Conservation (phyloP, 2,797 vertebrate species). For the Cyclopterus lumpus region DNA sequence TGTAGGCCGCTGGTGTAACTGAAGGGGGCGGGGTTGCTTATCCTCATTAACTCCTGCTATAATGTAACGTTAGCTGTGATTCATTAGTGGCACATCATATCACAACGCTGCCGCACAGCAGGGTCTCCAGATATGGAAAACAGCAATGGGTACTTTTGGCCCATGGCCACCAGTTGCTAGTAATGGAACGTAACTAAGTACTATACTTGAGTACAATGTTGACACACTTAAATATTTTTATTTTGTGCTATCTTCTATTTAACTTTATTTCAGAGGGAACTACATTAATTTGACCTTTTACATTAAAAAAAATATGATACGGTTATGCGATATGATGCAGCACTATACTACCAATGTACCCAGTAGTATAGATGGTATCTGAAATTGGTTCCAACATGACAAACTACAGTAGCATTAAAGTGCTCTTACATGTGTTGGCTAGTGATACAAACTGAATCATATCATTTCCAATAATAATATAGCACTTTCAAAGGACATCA, state of each 20-base stretch:
- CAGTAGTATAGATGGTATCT: background rate
- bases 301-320: background rate
- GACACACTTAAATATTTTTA: background rate
- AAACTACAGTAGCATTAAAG: background rate
- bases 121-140: background rate
- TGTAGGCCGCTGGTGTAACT: background rate
- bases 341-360: background rate
- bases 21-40: background rate
- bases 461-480: background rate
- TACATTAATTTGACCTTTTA: background rate
- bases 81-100: background rate
- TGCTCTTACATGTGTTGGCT: background rate
- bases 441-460: background rate
- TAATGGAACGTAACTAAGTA: background rate
- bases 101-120: background rate
- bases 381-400: background rate
- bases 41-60: background rate
- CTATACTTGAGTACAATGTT: background rate
- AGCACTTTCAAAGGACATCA: background rate
- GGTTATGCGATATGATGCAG: background rate
- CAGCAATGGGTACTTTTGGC: background rate
- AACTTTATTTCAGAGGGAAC: background rate
- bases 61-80: background rate
- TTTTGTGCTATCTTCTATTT: background rate
- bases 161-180: background rate